Percentiles rank a stretch among this genome's conserved stretches.
Conservation (phyloP, 2,113 vertebrate species). For the Cyphomyrus plagiostoma region DNA sequence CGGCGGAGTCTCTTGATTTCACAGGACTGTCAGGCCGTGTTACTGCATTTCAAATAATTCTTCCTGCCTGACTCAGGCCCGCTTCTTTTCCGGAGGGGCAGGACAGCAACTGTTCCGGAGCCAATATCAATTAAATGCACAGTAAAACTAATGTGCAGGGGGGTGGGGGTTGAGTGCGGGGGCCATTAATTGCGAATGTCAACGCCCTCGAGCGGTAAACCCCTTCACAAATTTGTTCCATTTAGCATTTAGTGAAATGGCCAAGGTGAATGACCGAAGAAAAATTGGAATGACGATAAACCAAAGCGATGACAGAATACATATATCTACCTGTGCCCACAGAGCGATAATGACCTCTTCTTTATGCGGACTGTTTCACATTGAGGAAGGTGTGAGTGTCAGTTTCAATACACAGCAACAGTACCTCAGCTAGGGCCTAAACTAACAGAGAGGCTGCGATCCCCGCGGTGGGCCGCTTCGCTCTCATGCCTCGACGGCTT, state of each 20-base stretch:
- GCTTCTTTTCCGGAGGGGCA: conserved; percentile 25
- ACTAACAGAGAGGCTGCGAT: neutral
- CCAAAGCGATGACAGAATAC: neutral
- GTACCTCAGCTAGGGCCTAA: neutral
- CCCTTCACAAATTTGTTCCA: neutral
- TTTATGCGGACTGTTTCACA: conserved; percentile 5
- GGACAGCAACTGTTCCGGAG: conserved; percentile 18
- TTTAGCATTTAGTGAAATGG: neutral
- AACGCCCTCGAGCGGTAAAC: neutral
- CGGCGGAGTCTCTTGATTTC: conserved; percentile 43
- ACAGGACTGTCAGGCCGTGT: conserved; percentile 43
- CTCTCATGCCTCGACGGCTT: neutral
- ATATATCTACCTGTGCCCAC: neutral
- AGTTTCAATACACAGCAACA: neutral
- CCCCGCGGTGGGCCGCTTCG: neutral
- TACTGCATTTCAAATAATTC: conserved; percentile 41
- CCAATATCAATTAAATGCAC: conserved; percentile 36
- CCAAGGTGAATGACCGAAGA: neutral
- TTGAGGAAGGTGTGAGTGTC: neutral
- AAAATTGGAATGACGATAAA: neutral
- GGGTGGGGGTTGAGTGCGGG: neutral
- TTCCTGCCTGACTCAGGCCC: conserved; percentile 26
- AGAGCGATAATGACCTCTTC: neutral
- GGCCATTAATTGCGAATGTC: neutral
- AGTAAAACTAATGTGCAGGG: conserved; percentile 5